Conservation (phyloP, 2,797 vertebrate genomes). For the Nyctibius grandis region DNA sequence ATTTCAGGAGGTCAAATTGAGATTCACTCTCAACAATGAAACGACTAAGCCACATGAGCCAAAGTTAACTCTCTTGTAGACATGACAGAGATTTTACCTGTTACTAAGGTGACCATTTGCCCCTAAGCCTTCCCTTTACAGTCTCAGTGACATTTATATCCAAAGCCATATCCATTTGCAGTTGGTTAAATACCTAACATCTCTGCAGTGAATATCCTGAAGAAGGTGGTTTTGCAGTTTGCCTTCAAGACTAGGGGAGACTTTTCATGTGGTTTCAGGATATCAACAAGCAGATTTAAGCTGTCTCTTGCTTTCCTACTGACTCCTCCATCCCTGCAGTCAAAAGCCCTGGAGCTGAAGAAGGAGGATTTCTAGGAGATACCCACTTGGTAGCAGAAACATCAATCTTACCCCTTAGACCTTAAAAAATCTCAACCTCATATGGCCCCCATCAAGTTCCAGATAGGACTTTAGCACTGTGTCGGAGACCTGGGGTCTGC, state of each 20-base stretch:
- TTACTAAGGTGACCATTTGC: neutral
- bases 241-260: neutral
- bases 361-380: neutral
- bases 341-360: neutral
- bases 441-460: fast-evolving
- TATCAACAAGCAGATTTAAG: neutral
- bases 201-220: neutral
- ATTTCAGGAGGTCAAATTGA: constrained; percentile 87
- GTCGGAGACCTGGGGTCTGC: neutral
- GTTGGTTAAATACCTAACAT: neutral
- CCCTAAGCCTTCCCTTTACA: neutral
- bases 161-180: neutral
- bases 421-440: neutral
- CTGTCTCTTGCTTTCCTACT: neutral
- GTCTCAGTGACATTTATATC: neutral
- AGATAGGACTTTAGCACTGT: neutral
- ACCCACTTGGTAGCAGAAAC: neutral
- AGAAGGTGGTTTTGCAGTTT: neutral
- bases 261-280: neutral
- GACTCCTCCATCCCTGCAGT: too few species aligned
- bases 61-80: neutral
- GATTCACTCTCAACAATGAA: constrained; percentile 72
- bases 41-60: constrained; percentile 24
- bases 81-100: neutral
- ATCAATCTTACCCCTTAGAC: fast-evolving